phyloP scores from a whole-genome alignment of 2,797 vertebrate genomes.

The Thunnus albacares region DNA sequence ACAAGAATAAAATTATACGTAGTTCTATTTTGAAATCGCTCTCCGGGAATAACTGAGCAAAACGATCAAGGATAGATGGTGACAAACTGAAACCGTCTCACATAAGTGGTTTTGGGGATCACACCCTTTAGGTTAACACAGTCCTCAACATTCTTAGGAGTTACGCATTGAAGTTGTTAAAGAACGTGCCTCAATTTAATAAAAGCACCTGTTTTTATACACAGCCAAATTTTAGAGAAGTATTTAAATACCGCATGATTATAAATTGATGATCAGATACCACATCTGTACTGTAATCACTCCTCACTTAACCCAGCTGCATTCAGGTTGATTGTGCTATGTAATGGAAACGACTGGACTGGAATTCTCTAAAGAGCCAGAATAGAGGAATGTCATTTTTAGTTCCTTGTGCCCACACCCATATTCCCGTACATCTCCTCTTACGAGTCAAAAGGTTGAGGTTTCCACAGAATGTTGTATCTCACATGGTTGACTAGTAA shows the following conservation, averaged over 20 bases:
- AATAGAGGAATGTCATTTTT: conserved; percentile 57
- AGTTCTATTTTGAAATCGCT: neutral
- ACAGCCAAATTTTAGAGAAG: neutral
- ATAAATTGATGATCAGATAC: conserved; percentile 36
- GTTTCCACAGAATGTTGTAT: conserved; percentile 79
- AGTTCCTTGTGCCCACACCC: conserved; percentile 65
- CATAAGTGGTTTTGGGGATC: conserved; percentile 16
- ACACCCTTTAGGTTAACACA: conserved; percentile 24
- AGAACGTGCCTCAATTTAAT: neutral
- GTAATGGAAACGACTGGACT: conserved; percentile 65
- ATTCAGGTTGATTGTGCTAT: conserved; percentile 61
- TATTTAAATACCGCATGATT: conserved; percentile 41
- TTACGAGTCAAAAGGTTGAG: conserved; percentile 72
- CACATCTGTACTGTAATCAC: conserved; percentile 50
- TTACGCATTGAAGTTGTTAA: neutral
- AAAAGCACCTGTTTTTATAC: conserved; percentile 28
- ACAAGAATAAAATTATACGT: neutral
- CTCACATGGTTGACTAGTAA: conserved; percentile 78
- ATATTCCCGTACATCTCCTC: conserved; percentile 55
- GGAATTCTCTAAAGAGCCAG: conserved; percentile 51
- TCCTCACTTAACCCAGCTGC: conserved; percentile 44
- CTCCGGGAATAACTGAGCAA: neutral
- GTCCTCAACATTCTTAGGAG: neutral
- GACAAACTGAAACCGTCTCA: conserved; percentile 31
- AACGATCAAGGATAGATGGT: conserved; percentile 13